Percentiles rank a stretch among this genome's conserved stretches.
phyloP scores from a whole-genome alignment of 2,797 vertebrate genomes.

The Hypotaenidia okinawae region DNA sequence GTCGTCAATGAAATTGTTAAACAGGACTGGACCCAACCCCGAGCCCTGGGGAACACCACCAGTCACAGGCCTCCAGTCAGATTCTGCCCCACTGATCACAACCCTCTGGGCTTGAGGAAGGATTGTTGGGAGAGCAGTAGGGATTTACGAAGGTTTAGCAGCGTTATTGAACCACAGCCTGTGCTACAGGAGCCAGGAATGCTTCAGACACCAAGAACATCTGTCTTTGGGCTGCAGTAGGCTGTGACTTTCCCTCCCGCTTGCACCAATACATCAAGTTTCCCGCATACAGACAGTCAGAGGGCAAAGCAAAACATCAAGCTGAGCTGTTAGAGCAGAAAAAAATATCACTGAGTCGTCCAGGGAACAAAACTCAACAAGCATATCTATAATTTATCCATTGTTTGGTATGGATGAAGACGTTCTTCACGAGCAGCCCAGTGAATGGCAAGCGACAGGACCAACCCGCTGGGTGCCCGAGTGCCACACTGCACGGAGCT shows the following conservation, averaged over 20 bases:
- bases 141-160: not conserved
- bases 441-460: not conserved
- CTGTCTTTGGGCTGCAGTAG: not conserved
- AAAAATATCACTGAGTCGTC: not conserved
- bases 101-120: too few relatives aligned
- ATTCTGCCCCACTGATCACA: too few relatives aligned
- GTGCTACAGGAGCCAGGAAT: not conserved
- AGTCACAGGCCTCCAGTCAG: too few relatives aligned
- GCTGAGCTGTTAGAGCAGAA: not conserved
- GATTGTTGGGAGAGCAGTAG: not conserved
- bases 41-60: too few relatives aligned
- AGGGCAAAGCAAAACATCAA: not conserved
- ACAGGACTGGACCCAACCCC: too few relatives aligned
- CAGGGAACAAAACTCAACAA: not conserved
- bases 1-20: too few relatives aligned
- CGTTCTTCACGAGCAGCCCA: not conserved
- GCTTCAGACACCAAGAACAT: not conserved
- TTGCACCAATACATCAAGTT: not conserved
- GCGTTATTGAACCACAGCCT: not conserved
- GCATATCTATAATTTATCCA: rapidly evolving
- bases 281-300: not conserved
- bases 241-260: not conserved
- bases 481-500: not conserved
- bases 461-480: rapidly evolving
- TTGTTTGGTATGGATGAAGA: not conserved